Evolutionary conservation across 2,113 vertebrate genomes (phyloP).

Genomic region (Petrocephalus zakoni): DNA sequence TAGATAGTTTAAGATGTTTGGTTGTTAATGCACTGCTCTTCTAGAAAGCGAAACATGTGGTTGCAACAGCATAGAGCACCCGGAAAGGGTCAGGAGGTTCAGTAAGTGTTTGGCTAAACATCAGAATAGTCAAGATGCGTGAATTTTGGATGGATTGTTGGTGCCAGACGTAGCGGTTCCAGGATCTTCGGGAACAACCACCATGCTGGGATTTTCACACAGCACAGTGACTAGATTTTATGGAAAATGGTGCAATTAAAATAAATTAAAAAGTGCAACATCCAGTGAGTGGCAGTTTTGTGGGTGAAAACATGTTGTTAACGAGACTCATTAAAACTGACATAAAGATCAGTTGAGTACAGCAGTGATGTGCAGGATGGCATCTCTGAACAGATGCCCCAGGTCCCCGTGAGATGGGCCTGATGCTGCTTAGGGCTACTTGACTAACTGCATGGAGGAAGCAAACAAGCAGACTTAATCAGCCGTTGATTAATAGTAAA

Average conservation of each 20-base stretch:
- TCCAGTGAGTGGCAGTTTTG: background rate
- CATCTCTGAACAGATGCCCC: background rate
- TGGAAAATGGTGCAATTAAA: background rate
- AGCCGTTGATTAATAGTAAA: too few relatives aligned
- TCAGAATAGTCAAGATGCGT: background rate
- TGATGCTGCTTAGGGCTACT: background rate
- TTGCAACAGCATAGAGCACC: background rate
- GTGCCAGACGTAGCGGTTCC: background rate
- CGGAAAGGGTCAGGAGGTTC: background rate
- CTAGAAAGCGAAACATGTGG: background rate
- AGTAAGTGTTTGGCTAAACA: background rate
- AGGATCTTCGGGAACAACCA: background rate
- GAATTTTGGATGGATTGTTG: background rate
- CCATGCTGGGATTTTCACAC: background rate
- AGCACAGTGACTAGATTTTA: background rate
- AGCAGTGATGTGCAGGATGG: background rate
- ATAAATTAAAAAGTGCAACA: background rate
- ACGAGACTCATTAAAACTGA: background rate
- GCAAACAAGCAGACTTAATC: background rate
- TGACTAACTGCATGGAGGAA: background rate
- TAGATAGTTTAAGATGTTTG: background rate
- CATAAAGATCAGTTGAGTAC: background rate
- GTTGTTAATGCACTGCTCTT: background rate
- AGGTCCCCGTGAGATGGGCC: background rate
- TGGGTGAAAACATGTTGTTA: background rate